Evolutionary conservation across 2,797 vertebrate species (phyloP).

Genomic region (Podarcis lilfordi): DNA sequence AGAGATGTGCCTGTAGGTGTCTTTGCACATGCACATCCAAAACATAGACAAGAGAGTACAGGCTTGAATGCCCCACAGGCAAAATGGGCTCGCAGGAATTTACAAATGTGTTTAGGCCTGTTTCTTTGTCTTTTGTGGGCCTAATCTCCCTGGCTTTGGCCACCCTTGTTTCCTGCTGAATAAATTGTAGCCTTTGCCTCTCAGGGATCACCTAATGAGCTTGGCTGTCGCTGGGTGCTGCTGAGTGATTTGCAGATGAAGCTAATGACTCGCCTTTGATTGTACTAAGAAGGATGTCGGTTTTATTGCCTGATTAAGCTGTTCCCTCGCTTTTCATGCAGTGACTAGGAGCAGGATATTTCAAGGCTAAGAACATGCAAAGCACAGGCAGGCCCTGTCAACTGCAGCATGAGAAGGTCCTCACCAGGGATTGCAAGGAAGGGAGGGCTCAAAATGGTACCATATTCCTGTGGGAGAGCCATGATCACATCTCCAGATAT

Average conservation of each 20-base stretch:
- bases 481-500: too few species aligned
- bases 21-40: not conserved
- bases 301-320: conserved; percentile 25
- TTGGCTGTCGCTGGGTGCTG: not conserved
- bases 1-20: not conserved
- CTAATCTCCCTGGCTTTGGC: not conserved
- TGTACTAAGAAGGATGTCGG: not conserved
- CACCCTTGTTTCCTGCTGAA: not conserved
- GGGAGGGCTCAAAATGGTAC: not conserved
- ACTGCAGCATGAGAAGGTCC: not conserved
- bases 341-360: not conserved
- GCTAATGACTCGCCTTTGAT: conserved; percentile 30
- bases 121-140: not conserved
- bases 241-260: not conserved
- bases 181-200: not conserved
- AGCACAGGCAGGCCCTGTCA: not conserved
- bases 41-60: not conserved
- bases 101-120: not conserved
- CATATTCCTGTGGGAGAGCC: too few species aligned
- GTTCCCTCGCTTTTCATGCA: not conserved
- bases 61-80: not conserved
- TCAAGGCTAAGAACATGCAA: not conserved
- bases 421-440: not conserved
- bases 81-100: not conserved
- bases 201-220: not conserved